These are phyloP conservation scores for Listronotus bonariensis DNA, from an alignment of 1,140 invertebrate genomes.

Conservation along the genomic window DNA sequence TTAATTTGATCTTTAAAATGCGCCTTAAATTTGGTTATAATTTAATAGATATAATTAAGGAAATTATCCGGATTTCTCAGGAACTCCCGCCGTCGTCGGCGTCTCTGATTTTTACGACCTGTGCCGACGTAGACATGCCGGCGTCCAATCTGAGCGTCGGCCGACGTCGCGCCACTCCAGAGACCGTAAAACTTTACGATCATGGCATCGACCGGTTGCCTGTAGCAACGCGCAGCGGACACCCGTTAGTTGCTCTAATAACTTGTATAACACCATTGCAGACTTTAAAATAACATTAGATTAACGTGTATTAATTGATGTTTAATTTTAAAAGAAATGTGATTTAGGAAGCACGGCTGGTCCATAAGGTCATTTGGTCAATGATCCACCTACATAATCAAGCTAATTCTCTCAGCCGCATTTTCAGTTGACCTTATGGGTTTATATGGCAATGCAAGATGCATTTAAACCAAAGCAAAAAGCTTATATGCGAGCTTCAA, in stretches of 20 bases:
- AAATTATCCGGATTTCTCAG: no score
- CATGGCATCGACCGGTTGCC: slow-evolving; percentile 56
- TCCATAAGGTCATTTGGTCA: no score
- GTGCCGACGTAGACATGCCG: slow-evolving; percentile 48
- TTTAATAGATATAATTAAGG: no score
- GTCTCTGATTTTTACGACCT: slow-evolving; percentile 52
- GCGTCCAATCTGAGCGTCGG: slow-evolving; percentile 47
- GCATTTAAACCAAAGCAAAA: no score
- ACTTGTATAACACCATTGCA: slow-evolving; percentile 1
- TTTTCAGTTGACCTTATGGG: no score
- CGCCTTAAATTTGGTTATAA: no score
- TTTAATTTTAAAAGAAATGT: not conserved
- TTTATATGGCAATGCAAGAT: no score
- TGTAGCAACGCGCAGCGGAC: slow-evolving; percentile 49
- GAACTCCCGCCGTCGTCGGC: slow-evolving; percentile 18
- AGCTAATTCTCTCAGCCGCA: no score
- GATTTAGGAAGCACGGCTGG: no score
- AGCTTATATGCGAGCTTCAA: no score
- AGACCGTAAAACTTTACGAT: slow-evolving; percentile 57
- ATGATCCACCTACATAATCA: no score
- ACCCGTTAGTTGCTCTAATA: slow-evolving; percentile 30
- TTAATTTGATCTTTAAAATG: no score
- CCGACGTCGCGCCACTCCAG: slow-evolving; percentile 50
- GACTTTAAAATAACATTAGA: not conserved
- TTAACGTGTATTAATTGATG: not conserved